Base-by-base conservation (phyloP, 2,888 invertebrate species). In the Drosophila melanosoma region DNA sequence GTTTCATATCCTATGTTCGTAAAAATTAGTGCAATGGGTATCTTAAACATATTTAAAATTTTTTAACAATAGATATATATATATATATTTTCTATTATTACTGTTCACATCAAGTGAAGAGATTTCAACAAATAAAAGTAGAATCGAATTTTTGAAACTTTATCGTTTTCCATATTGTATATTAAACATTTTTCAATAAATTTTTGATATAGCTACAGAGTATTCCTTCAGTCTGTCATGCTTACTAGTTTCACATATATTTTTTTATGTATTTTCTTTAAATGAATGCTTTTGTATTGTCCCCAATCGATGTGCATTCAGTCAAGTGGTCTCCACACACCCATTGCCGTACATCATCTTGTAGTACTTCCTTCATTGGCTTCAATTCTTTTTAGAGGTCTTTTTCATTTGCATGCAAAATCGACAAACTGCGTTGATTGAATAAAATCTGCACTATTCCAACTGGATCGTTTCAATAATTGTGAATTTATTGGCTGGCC, bases 381-480 rank as follows among this genome's bases (percentile, higher is more conserved):
- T 81, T 85, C 75, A 87, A 87, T 87, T 82, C 76, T 79, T 76
- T 91, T 87, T 91, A 79, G 82, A 91, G 91, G 91, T 84, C 89
- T 90, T 91, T 90, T 91, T 80, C 91, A 91, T 91, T 91, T 91
- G 83, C 82, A 83, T 83, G 72, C 69, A 23, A 74, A 74, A 82
- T 79, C 77, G 66, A 63, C 58, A 53, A 73, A 73, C 65, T 63
- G 66, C 56, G 52, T 73, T 87, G 84, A 85, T 85, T 87, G 85
- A 56, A 56, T 23, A 36, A 85, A 75, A 76, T 86, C 77, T 78
- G 78, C 81, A 76, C 57, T 76, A 64, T 77, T 62, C 73, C 66
- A 49, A 52, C 68, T 59, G 71, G 54, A 80, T 58, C 66, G 64
- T 76, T 81, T 76, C 60, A 60, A 68, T 82, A 73, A 79, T 69